Base-by-base conservation (phyloP, 2,888 invertebrate genomes). In the Nineta flava region DNA sequence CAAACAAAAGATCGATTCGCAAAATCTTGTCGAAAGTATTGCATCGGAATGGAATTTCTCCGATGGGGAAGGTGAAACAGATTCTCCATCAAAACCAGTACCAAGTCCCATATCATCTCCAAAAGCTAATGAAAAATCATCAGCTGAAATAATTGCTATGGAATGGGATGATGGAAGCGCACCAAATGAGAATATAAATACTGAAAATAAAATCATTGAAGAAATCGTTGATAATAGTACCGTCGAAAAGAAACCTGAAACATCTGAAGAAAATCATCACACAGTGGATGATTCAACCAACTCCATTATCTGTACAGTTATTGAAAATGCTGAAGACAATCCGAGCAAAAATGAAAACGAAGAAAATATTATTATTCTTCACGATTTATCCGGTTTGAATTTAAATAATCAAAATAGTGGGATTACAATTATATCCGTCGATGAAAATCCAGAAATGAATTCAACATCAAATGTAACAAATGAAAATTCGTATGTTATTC, bases 71-170 rank as follows among this genome's bases (percentile, higher is more conserved):
- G 26, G 13, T n/a, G 44, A 44, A 5, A 5, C 21, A 21, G 21
- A 21, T 7, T 7, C 2, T 9, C 26, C 26, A 13, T 12, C 21
- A 9, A 26, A 26, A 26, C 7, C 26, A 26, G 26, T 1, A 26
- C 7, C 32, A 46, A 32, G 34, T 46, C n/a, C 43, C 2, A 10
- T 19, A 43, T 17, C n/a, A 7, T 17, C 21, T 16, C 17, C 17
- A 16, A 43, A 43, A 38, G 12, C 38, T 38, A 15, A 2, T 43
- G 15, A 43, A 16, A 43, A 43, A 7, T 15, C 21, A 10, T 35
- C 46, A 16, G 35, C 46, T 10, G 46, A 46, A 34, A 44, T 44
- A 3, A 44, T 44, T 21, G 44, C 44, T 3, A 21, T 44, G 44
- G 44, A 44, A n/a, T 44, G 44, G 44, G 44, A 44, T 21, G 44